Base-by-base conservation (phyloP, 92 coral and sea anemone genomes). In the Micromussa lordhowensis region DNA sequence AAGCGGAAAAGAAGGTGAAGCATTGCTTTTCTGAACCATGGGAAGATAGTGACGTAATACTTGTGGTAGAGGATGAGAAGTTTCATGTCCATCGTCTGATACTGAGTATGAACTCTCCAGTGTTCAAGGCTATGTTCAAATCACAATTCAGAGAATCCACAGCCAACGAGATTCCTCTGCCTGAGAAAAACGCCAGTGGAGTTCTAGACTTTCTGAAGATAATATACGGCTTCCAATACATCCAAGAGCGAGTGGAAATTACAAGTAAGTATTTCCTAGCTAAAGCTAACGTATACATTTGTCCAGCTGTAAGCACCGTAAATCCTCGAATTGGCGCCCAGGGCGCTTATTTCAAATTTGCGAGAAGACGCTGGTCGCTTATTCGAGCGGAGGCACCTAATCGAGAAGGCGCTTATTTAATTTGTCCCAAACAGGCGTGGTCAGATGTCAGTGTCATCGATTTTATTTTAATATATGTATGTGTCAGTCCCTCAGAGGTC, bases 111-210 rank as follows among this genome's bases (percentile, higher is more conserved):
- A 72, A 79, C 40, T 88, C 91, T 5, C 86, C 92, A 31, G 92
- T 90, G 30, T 90, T 90, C 61, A 64, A 85, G n/a, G 92, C 86
- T 13, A 85, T 90, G 89, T 68, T 90, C 31, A 90, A 78, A 32
- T 81, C 86, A 4, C n/a, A 77, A 0, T 86, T 78, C 21, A 71
- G 15, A 7, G 76, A 71, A 21, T 48, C 76, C 36, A 16, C 49
- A 5, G 7, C 40, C 13, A 30, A 78, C 63, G 66, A 78, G 64
- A 78, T 78, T 78, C 44, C 61, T 11, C 40, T 78, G 4, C 81
- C 81, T 78, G 81, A 31, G n/a, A 78, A 78, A 15, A 78, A 53
- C 4, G n/a, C 35, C 1, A 53, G 26, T 78, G 81, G 18, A 4
- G 35, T 78, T 0, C 63, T 40, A 11, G 81, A 78, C 81, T 78